Percentiles rank a stretch among this genome's conserved stretches.
These are phyloP conservation scores for Cheilosia variabilis DNA, from an alignment of 2,888 invertebrate species.

Conservation along the genomic window DNA sequence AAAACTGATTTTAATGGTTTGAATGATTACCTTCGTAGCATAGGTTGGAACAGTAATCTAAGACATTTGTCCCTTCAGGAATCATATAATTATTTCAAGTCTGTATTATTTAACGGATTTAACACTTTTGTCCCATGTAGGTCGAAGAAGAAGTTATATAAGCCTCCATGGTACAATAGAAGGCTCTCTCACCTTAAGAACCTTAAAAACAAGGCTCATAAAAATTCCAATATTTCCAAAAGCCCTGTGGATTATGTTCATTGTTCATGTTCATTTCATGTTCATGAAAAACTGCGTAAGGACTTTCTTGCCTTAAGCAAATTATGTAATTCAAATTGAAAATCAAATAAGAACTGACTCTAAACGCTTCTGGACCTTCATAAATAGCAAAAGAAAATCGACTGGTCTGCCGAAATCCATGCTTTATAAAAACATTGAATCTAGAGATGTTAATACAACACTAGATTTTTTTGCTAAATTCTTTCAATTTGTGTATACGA, in stretches of 20 bases:
- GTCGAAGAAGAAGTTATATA: too few species aligned
- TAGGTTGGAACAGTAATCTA: neutral
- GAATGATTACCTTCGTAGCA: neutral
- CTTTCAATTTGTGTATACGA: neutral
- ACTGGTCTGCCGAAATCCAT: conserved; percentile 16
- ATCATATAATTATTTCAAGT: conserved; percentile 1
- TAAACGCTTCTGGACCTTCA: conserved; percentile 14
- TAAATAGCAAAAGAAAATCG: conserved; percentile 12
- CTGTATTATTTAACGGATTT: neutral
- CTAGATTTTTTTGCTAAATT: neutral
- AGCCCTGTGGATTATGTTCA: neutral
- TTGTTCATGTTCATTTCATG: too few species aligned
- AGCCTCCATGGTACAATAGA: too few species aligned
- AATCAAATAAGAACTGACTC: conserved; percentile 18
- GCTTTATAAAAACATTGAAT: conserved; percentile 3
- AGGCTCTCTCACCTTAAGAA: too few species aligned
- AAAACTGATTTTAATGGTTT: too few species aligned
- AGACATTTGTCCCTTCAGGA: neutral
- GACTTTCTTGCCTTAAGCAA: neutral
- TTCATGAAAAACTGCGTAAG: neutral
- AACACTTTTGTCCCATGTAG: too few species aligned
- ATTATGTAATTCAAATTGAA: conserved; percentile 7
- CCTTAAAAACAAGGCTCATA: neutral
- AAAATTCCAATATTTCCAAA: neutral
- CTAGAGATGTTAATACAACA: conserved; percentile 12